These are phyloP conservation scores for Plotosus lineatus DNA, from an alignment of 2,113 vertebrate species.

Conservation along the genomic window DNA sequence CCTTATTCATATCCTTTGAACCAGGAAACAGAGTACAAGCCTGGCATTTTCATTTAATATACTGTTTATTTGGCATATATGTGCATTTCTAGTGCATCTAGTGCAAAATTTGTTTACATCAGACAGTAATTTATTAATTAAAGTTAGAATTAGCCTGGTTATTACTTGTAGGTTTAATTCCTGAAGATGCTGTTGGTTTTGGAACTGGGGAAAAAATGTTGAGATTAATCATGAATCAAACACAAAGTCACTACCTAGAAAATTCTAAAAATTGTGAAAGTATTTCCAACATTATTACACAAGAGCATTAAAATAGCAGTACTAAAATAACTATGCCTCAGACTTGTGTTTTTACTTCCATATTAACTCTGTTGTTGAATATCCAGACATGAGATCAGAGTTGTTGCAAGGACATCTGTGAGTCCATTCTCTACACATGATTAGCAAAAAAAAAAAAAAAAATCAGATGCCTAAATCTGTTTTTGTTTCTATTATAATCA, in stretches of 20 bases:
- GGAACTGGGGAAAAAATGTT: neutral
- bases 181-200: neutral
- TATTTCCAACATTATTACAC: neutral
- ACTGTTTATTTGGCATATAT: neutral
- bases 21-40: neutral
- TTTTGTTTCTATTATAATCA: no score
- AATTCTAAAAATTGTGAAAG: neutral
- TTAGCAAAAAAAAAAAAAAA: no score
- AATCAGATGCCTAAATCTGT: no score
- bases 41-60: neutral
- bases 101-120: neutral
- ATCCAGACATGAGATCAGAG: no score
- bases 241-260: neutral
- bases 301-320: neutral
- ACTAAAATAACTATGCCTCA: neutral
- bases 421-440: neutral
- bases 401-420: neutral
- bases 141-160: neutral
- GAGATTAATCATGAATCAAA: neutral
- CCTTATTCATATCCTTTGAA: neutral
- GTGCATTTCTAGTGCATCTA: neutral
- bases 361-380: neutral
- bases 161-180: constrained; percentile 17
- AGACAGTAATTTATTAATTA: neutral
- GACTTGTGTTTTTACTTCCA: neutral